Base-by-base conservation (phyloP, 2,113 vertebrate genomes). In the Jacana jacana region DNA sequence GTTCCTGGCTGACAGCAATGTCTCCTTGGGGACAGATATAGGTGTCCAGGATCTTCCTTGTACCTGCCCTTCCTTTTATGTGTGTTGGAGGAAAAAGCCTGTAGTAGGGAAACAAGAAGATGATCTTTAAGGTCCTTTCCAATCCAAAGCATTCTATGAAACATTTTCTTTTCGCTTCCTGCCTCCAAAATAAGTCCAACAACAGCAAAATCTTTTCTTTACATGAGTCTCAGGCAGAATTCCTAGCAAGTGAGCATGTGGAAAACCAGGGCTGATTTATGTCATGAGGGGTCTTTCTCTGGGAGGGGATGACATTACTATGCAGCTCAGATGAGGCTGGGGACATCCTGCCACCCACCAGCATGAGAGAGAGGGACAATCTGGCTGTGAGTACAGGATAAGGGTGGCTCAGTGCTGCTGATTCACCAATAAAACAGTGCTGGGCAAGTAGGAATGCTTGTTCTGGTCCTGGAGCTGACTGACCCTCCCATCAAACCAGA, bases 191-290 rank as follows among this genome's bases (percentile, higher is more conserved):
- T 25, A 80, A 83, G 16, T 55, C 7, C 9, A 76, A 42, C 8
- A 72, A n/a, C 8, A 46, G 27, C 11, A 60, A 90, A 76, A 42
- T 27, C 8, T 69, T 88, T 71, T 61, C 20, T 39, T 77, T 72
- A 40, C 11, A 2, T 7, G n/a, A 31, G 10, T 8, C 42, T 84
- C 0, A 0, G 28, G 33, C 2, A 0, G 63, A 17, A 78, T 40
- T 69, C n/a, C 48, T 33, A 51, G 12, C 8, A 91, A 65, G 46
- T 1, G 1, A 54, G 28, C 31, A 46, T 0, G 2, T 2, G 3
- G 40, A 68, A 84, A 91, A 70, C 4, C 28, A 30, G 46, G 31
- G 28, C 11, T 51, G 73, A 86, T 49, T 81, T 52, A 54, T 49
- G 13, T 12, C n/a, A 10, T 13, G 22, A 3, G 13, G 13, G 13